Base-by-base conservation (phyloP, 2,888 invertebrate genomes). In the Branchinecta sandiegonensis region DNA sequence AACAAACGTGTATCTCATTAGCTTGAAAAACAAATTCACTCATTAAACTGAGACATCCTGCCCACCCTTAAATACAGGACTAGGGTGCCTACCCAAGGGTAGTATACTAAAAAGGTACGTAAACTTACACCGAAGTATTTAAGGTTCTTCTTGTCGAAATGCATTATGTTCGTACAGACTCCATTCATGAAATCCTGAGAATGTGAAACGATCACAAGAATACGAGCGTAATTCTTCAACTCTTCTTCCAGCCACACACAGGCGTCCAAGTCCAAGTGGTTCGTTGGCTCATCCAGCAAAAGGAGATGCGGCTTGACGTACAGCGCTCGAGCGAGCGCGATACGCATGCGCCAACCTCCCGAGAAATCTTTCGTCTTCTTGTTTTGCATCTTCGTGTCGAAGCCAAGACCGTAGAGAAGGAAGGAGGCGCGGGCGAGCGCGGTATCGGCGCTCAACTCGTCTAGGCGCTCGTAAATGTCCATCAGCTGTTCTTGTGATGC, bases 221-320 rank as follows among this genome's bases (percentile, higher is more conserved):
- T 97, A 74, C 97, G 85, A 79, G 94, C 95, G 79, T 99, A 96
- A 83, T 87, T 86, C 81, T 93, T 94, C 65, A 99, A 83, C 80
- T 99, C 97, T 78, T 95, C 93, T 79, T 99, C 99, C 69, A 99
- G 84, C 99, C 99, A 99, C 65, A 99, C 97, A 78, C 97, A 99
- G 69, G 99, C 97, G 77, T 99, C 95, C 73, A 99, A 83, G 83
- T 84, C 78, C 64, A 84, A 73, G 73, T 81, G 81, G 74, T 81
- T 80, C 0, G 80, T 81, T 0, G 83, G 84, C 74, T 84, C 84
- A 74, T 85, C 84, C 69, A 83, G 76, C 67, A 84, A 75, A 47
- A 84, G 75, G 67, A 84, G 74, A 69, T 81, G 79, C 0, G 84
- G 84, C 13, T 71, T 69, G 8, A 72, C 68, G 37, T 71, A 71